Conservation (phyloP, 2,797 vertebrate genomes). For the Potorous gilbertii region DNA sequence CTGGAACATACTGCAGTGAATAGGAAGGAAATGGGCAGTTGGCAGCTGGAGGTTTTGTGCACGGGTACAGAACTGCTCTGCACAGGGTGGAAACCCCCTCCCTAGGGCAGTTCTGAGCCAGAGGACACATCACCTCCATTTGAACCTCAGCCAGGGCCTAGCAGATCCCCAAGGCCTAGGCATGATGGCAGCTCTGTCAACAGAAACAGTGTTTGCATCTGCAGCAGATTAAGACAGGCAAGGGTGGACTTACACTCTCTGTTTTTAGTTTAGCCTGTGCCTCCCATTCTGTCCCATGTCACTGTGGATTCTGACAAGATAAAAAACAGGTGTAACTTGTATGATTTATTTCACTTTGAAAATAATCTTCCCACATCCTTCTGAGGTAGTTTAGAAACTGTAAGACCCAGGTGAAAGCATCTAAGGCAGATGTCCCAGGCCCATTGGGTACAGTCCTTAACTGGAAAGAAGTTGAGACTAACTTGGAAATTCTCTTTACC, state of each 20-base stretch:
- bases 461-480: not conserved
- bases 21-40: constrained; percentile 2
- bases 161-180: constrained; percentile 28
- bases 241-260: not conserved
- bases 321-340: constrained; percentile 21
- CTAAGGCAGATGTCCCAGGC: not conserved
- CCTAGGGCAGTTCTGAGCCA: not conserved
- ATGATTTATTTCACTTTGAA: constrained; percentile 26
- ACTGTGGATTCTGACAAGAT: not conserved
- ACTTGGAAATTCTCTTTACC: not conserved
- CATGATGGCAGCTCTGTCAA: not conserved
- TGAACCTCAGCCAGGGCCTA: constrained; percentile 2
- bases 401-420: not conserved
- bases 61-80: not conserved
- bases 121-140: not conserved
- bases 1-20: not conserved
- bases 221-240: not conserved
- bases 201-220: not conserved
- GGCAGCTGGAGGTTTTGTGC: not conserved
- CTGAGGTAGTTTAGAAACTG: not conserved
- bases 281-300: not conserved
- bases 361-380: not conserved
- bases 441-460: not conserved
- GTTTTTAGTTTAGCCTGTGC: not conserved
- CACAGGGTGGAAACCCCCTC: not conserved